A percentile compares a stretch with the other conserved stretches of the same genome.
phyloP scores from a whole-genome alignment of 1,140 invertebrate genomes.

The Pogonognathellus flavescens region DNA sequence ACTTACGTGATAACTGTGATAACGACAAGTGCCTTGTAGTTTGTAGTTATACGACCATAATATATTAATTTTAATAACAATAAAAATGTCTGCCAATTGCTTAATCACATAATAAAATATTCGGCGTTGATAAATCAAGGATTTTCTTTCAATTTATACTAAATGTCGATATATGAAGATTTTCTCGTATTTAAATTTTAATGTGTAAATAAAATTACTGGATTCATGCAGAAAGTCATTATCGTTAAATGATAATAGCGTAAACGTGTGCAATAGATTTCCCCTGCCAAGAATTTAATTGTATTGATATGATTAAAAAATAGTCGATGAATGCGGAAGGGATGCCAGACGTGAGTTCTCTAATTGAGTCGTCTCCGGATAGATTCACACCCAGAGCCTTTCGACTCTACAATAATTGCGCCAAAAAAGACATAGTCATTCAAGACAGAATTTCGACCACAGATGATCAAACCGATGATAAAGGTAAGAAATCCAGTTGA shows the following conservation, averaged over 20 bases:
- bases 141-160: not conserved
- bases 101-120: conserved; percentile 14
- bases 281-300: no score
- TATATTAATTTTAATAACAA: conserved; percentile 37
- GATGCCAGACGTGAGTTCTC: conserved; percentile 33
- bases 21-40: not conserved
- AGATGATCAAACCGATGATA: conserved; percentile 43
- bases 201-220: no score
- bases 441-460: conserved; percentile 55
- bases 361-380: conserved; percentile 43
- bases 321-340: conserved; percentile 61
- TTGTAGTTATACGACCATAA: not conserved
- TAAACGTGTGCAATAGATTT: no score
- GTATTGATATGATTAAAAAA: no score
- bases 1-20: no score
- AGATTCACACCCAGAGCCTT: conserved; percentile 37
- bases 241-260: no score
- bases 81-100: conserved; percentile 20
- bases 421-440: conserved; percentile 55
- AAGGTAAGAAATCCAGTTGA: conserved; percentile 53
- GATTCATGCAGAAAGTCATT: no score
- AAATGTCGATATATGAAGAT: no score
- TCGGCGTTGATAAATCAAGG: conserved; percentile 6
- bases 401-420: conserved; percentile 58
- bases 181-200: no score